phyloP scores from a whole-genome alignment of 2,888 invertebrate genomes.

The Allophyes oxyacanthae region DNA sequence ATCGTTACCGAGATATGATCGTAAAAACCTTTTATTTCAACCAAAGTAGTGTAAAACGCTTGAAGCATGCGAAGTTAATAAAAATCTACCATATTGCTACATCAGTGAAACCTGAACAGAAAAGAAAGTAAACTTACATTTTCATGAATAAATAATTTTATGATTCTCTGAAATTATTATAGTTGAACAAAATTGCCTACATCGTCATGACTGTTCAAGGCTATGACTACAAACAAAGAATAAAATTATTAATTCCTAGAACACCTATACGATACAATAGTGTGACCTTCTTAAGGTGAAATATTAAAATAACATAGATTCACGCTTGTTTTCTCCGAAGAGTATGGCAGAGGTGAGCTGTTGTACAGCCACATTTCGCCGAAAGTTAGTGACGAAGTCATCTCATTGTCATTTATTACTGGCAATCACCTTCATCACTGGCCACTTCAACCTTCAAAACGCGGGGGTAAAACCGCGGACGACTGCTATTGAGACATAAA shows the following conservation, averaged over 20 bases:
- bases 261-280: too few relatives aligned
- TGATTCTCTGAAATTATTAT: slow-evolving; percentile 34
- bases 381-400: too few relatives aligned
- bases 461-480: too few relatives aligned
- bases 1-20: slow-evolving; percentile 9
- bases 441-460: too few relatives aligned
- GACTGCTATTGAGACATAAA: too few relatives aligned
- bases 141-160: slow-evolving; percentile 26
- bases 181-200: slow-evolving; percentile 2
- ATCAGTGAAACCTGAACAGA: not conserved
- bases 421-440: too few relatives aligned
- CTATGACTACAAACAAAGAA: not conserved
- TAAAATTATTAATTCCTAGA: slow-evolving; percentile 7
- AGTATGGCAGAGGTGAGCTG: too few relatives aligned
- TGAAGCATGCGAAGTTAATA: slow-evolving; percentile 9
- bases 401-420: too few relatives aligned
- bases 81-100: slow-evolving; percentile 22
- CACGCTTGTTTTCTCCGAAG: too few relatives aligned
- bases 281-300: too few relatives aligned
- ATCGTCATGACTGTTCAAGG: slow-evolving; percentile 9
- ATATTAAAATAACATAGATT: too few relatives aligned
- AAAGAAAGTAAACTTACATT: slow-evolving; percentile 13
- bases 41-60: slow-evolving; percentile 20
- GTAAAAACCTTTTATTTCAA: slow-evolving; percentile 24
- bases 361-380: too few relatives aligned